Base-by-base conservation (phyloP, 2,113 vertebrate genomes). In the Scalopus aquaticus region DNA sequence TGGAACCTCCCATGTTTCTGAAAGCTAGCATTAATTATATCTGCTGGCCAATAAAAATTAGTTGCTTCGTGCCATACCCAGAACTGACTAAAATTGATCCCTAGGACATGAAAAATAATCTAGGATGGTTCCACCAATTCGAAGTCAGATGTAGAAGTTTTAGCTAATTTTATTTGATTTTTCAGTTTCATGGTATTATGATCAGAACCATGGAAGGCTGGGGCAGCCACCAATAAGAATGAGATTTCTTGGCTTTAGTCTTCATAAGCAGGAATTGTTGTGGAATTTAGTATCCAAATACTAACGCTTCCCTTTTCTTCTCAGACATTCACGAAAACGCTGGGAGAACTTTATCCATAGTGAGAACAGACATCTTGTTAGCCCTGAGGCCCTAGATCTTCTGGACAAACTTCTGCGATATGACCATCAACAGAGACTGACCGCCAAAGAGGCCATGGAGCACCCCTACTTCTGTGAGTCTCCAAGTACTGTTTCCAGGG, bases 281-380 rank as follows among this genome's bases (percentile, higher is more conserved):
- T 24, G 58, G 32, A 44, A n/a, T 54, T 91, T 64, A n/a, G 32
- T 51, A 39, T 95, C 73, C 15, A 54, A 84, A 54, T 32, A 28
- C 28, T 92, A 49, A 95, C 16, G 49, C 28, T 93, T 65, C 39
- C 2, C 92, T 89, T 81, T 67, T 88, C 70, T 96, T 89, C 91
- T 96, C 93, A 99, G 99, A 96, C 99, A 99, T 98, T 99, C 99
- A 2, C 98, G 99, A 97, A 99, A 99, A 96, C 99, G 99, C 74
- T 99, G 99, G 99, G 99, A 99, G 98, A 99, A 99, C 97, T 99
- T 99, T 97, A 99, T 99, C 97, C 99, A 99, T 97, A 99, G 99
- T 3, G 99, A 99, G 98, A 99, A 99, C 98, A 99, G 99, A 97
- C 99, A 99, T 97, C 98, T 99, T 96, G 99, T 99, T 97, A 99